Evolutionary conservation across 2,113 vertebrate genomes (phyloP).

Genomic region (Muntiacus muntjak): DNA sequence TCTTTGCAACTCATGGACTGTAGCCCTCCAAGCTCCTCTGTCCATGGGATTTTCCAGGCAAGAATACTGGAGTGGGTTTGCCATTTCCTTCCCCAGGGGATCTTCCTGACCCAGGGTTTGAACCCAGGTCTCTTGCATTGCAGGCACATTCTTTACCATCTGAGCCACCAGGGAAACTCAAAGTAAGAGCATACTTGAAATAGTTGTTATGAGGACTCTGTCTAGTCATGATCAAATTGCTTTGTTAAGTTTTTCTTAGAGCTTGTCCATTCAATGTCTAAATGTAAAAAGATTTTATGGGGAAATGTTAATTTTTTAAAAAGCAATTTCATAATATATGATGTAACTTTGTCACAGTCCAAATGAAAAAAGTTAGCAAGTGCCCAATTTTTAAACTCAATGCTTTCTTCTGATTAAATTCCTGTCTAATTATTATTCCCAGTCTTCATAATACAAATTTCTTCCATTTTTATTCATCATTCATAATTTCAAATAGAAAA

Average conservation of each 20-base stretch:
- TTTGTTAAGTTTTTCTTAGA: not conserved
- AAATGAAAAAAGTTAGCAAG: not conserved
- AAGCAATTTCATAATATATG: not conserved
- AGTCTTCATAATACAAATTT: not conserved
- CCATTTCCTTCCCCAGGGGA: not conserved
- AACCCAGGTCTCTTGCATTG: not conserved
- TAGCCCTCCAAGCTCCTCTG: not conserved
- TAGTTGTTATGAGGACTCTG: not conserved
- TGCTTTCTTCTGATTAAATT: not conserved
- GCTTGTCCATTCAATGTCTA: not conserved
- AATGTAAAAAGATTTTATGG: not conserved
- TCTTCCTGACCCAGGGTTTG: not conserved
- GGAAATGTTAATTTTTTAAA: not conserved
- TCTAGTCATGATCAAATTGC: not conserved
- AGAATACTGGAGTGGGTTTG: not conserved
- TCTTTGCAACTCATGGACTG: not conserved
- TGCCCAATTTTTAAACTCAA: not conserved
- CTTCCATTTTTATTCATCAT: not conserved
- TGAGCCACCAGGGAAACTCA: not conserved
- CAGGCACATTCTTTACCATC: not conserved
- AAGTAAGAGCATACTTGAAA: not conserved
- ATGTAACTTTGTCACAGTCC: not conserved
- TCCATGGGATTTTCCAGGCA: not conserved
- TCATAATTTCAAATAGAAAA: not conserved
- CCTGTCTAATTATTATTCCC: not conserved